These are phyloP conservation scores for Nylanderia fulva DNA, from an alignment of 1,140 invertebrate genomes.

Conservation along the genomic window DNA sequence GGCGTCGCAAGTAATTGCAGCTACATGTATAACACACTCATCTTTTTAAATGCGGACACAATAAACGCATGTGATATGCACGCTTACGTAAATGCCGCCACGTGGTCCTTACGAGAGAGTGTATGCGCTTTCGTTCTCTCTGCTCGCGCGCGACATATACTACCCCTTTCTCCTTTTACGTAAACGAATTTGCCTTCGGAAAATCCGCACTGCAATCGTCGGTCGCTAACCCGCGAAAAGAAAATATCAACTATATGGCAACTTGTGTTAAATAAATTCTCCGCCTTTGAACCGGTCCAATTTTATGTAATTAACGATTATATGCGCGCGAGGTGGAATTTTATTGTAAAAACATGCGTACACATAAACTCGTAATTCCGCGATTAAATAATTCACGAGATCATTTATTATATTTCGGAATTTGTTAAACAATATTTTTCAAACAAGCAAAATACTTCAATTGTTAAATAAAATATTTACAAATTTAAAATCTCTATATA, in stretches of 20 bases:
- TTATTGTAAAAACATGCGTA: slow-evolving; percentile 26
- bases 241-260: slow-evolving; percentile 33
- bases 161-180: slow-evolving; percentile 72
- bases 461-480: not conserved
- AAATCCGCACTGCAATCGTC: slow-evolving; percentile 47
- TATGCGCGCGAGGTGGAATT: not conserved
- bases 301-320: slow-evolving; percentile 55
- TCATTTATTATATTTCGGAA: slow-evolving; percentile 33
- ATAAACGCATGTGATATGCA: slow-evolving; percentile 71
- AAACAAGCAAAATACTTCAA: not conserved
- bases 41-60: slow-evolving; percentile 76
- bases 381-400: slow-evolving; percentile 38
- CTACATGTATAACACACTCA: slow-evolving; percentile 68
- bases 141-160: slow-evolving; percentile 50
- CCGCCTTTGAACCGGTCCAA: slow-evolving; percentile 37
- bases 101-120: slow-evolving; percentile 44
- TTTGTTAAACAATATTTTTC: not conserved
- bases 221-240: slow-evolving; percentile 39
- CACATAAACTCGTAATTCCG: slow-evolving; percentile 13
- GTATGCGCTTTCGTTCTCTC: slow-evolving; percentile 21
- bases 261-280: slow-evolving; percentile 14
- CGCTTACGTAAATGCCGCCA: slow-evolving; percentile 64
- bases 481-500: not conserved
- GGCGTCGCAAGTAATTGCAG: slow-evolving; percentile 57
- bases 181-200: slow-evolving; percentile 56